Base-by-base conservation (phyloP, 2,888 invertebrate species). In the Trichopria drosophilae region DNA sequence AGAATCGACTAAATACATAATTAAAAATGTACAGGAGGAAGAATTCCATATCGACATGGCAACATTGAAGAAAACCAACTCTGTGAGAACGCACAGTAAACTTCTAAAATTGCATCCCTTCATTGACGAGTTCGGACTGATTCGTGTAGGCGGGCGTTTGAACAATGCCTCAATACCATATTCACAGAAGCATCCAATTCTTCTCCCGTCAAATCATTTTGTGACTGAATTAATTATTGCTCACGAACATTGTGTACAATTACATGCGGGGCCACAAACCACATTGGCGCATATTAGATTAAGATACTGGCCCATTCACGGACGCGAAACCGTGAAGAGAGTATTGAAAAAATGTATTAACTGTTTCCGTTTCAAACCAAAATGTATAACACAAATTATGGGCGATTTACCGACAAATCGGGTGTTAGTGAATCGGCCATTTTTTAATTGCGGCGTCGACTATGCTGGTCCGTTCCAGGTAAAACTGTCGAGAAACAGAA, bases 151-250 rank as follows among this genome's bases (percentile, higher is more conserved):
- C 7, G 23, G n/a, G n/a, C n/a, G n/a, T n/a, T n/a, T n/a, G 16
- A 1, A 2, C 22, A 10, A 12, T 42, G 13, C 6, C n/a, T 3
- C 13, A 23, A 12, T 20, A 5, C 15, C 16, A 22, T 6, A n/a
- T 3, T n/a, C 20, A 13, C 31, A 19, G 23, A 42, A 37, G 20
- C 43, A 50, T 19, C 50, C 50, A 6, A 43, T 43, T 15, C 29
- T 37, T 3, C n/a, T 43, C 19, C 29, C 43, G 10, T 10, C 16
- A 13, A 41, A 44, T 10, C 29, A 49, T 37, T 16, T 29, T n/a
- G 24, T 41, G 12, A 50, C 42, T 1, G 32, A 19, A 9, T 20
- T 50, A 4, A 44, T 50, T 26, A 34, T 47, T 2, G 6, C 19
- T 4, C 34, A 47, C 6, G n/a, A 10, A 18, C 47, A 47, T 9